Conservation (phyloP, 2,797 vertebrate genomes). For the Trichosurus vulpecula region DNA sequence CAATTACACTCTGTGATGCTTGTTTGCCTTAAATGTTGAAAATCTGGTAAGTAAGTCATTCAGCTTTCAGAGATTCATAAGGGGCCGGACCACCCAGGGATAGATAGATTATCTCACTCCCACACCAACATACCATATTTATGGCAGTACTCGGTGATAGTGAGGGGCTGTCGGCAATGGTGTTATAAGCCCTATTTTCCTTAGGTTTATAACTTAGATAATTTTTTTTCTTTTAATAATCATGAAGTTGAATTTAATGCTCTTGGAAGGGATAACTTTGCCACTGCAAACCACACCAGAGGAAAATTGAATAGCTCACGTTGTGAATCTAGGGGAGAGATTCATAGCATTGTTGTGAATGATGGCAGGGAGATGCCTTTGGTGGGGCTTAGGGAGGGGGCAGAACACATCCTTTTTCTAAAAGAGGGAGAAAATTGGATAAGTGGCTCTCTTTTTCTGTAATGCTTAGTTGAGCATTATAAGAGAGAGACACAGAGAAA, state of each 20-base stretch:
- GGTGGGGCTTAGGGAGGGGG: not conserved
- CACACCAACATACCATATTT: slow-evolving; percentile 66
- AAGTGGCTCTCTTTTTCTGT: not conserved
- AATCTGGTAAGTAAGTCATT: not conserved
- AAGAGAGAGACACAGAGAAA: not conserved
- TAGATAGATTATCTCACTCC: slow-evolving; percentile 40
- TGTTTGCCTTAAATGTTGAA: slow-evolving; percentile 51
- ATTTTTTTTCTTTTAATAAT: slow-evolving; percentile 20
- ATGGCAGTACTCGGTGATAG: slow-evolving; percentile 51
- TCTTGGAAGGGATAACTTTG: slow-evolving; percentile 61
- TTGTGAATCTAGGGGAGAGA: slow-evolving; percentile 68
- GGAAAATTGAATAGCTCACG: slow-evolving; percentile 69
- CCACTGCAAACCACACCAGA: slow-evolving; percentile 63
- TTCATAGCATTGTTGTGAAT: slow-evolving; percentile 45
- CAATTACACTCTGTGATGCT: not conserved
- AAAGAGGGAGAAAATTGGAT: not conserved
- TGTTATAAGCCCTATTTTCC: slow-evolving; percentile 73
- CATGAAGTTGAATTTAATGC: slow-evolving; percentile 54
- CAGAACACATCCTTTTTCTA: not conserved
- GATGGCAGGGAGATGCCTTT: slow-evolving; percentile 46
- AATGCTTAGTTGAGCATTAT: not conserved
- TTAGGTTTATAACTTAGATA: slow-evolving; percentile 67
- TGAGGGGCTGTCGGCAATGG: slow-evolving; percentile 71
- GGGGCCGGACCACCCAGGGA: slow-evolving; percentile 26
- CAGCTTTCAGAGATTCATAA: slow-evolving; percentile 60